Base-by-base conservation (phyloP, 2,797 vertebrate genomes). In the Pseudotriccus pelzelni region DNA sequence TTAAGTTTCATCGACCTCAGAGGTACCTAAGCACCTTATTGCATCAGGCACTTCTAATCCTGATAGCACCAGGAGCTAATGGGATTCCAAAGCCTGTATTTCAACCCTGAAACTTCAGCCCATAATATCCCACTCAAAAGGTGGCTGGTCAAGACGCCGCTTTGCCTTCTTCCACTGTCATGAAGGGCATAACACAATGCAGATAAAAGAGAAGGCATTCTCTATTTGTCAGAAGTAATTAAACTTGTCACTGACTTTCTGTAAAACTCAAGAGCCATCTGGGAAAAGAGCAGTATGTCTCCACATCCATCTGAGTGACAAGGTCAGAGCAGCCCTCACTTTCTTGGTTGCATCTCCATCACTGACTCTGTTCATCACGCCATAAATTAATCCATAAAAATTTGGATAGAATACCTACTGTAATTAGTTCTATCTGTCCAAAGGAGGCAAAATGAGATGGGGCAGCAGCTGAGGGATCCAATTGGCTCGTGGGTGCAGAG, bases 201-300 rank as follows among this genome's bases (percentile, higher is more conserved):
- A 96, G 92, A 83, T 44, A 60, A 79, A 94, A 95, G 75, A 96
- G 81, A 96, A 74, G 91, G 93, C 90, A 84, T 93, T 95, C 69
- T 95, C 81, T 92, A 34, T 97, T 97, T 97, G 97, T 97, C 97
- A 97, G 95, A 97, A 97, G 88, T 96, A 97, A 98, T 97, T 96
- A 97, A 97, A 97, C 95, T 95, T 95, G 91, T 96, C 96, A 96
- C 91, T 79, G 94, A 90, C 85, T 97, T 94, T 89, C 69, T 96
- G 92, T 59, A 94, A 84, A 97, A 94, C 92, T 93, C 96, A 79
- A 94, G 82, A 97, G 92, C 94, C 97, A 96, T 90, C 94, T 94
- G 97, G 95, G 97, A 97, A 96, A 97, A 96, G 93, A 96, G 93
- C 94, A 96, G 89, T 89, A 46, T 37, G 70, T 93, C 80, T 97